Percentiles rank a stretch among this genome's conserved stretches.
Conservation (phyloP, 92 coral and sea anemone species). For the Siderastrea radians region DNA sequence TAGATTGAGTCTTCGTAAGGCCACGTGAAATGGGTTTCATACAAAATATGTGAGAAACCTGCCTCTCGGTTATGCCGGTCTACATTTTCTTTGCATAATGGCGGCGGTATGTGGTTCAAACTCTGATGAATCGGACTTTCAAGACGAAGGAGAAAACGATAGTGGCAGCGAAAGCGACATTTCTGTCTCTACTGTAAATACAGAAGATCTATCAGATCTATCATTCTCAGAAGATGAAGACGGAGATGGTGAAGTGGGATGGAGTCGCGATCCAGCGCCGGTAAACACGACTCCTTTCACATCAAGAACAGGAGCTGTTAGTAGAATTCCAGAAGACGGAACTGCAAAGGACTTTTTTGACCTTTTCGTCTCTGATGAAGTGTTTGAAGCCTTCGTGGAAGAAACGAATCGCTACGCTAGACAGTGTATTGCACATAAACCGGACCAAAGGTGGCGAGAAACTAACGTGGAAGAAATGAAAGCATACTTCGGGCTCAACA, state of each 20-base stretch:
- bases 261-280: slow-evolving; percentile 40
- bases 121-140: slow-evolving; percentile 26
- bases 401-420: slow-evolving; percentile 37
- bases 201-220: slow-evolving; percentile 43
- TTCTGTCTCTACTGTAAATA: slow-evolving; percentile 33
- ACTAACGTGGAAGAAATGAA: slow-evolving; percentile 33
- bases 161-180: slow-evolving; percentile 15
- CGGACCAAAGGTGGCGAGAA: slow-evolving; percentile 33
- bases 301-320: slow-evolving; percentile 34
- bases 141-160: slow-evolving; percentile 11
- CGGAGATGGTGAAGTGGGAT: slow-evolving; percentile 20
- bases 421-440: slow-evolving; percentile 8
- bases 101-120: slow-evolving; percentile 3
- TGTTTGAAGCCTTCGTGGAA: slow-evolving; percentile 22
- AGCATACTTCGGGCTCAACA: slow-evolving; percentile 24
- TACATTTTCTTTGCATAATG: slow-evolving; percentile 10
- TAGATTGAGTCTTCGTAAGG: slow-evolving; percentile 1
- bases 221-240: slow-evolving; percentile 33
- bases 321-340: slow-evolving; percentile 32
- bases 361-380: slow-evolving; percentile 30
- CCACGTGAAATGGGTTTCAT: slow-evolving; percentile 27
- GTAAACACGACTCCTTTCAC: slow-evolving; percentile 36
- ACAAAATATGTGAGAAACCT: slow-evolving; percentile 26
- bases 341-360: slow-evolving; percentile 12
- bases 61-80: slow-evolving; percentile 4